Conservation (phyloP, 1,140 invertebrate genomes). For the Tyrophagus putrescentiae region DNA sequence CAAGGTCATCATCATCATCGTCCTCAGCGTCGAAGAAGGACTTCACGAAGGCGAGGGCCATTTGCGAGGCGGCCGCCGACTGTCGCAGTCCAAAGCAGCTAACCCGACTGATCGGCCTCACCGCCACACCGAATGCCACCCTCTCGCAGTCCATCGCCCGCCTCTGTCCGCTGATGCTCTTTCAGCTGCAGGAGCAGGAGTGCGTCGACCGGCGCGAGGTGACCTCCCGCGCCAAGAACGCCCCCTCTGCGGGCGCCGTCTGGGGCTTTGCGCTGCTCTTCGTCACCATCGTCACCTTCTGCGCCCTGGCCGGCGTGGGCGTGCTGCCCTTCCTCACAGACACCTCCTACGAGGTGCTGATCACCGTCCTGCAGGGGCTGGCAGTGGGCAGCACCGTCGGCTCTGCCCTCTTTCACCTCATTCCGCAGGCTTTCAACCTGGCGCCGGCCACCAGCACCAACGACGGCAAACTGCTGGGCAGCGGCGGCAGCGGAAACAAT, state of each 20-base stretch:
- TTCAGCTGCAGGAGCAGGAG: slow-evolving; percentile 20
- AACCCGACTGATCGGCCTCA: slow-evolving; percentile 15
- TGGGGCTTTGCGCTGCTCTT: slow-evolving; percentile 46
- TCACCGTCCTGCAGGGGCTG: slow-evolving; percentile 46
- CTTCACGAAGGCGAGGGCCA: neutral
- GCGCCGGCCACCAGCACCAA: no score
- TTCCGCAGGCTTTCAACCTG: slow-evolving; percentile 41
- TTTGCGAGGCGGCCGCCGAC: slow-evolving; percentile 13
- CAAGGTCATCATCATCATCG: no score
- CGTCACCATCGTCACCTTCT: slow-evolving; percentile 46
- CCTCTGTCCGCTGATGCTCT: slow-evolving; percentile 23
- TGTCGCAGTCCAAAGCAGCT: slow-evolving; percentile 17
- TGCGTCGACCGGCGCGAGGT: slow-evolving; percentile 12
- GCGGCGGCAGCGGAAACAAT: no score
- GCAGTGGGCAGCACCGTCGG: slow-evolving; percentile 49
- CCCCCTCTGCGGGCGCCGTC: slow-evolving; percentile 29
- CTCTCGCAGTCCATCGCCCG: slow-evolving; percentile 20
- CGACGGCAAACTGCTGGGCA: no score
- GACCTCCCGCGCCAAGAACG: slow-evolving; percentile 1
- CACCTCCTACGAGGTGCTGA: slow-evolving; percentile 39
- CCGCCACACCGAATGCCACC: neutral
- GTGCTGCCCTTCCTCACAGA: slow-evolving; percentile 46
- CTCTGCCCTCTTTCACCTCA: slow-evolving; percentile 46
- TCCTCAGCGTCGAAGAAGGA: no score
- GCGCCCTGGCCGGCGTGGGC: slow-evolving; percentile 44